Base-by-base conservation (phyloP, 2,888 invertebrate species). In the Tridacna gigas region DNA sequence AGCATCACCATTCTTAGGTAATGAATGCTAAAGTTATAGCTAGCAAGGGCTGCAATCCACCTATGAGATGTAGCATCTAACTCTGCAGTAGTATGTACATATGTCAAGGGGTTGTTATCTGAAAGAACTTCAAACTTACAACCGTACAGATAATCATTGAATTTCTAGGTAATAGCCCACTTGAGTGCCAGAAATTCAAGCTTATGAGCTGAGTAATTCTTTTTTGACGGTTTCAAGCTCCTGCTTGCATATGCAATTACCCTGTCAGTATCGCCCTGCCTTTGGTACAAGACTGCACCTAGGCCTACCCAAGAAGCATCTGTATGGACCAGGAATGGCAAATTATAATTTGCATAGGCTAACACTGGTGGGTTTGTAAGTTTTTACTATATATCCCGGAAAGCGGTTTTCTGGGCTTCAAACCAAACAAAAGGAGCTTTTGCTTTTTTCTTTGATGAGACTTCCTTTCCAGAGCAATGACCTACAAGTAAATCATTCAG, bases 91-190 rank as follows among this genome's bases (percentile, higher is more conserved):
- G 82, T 76, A 15, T 67, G 51, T 2, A 83, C 83, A 77, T 85
- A 85, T 15, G 82, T 84, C 13, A 84, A 51, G 5, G 83, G 86
- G 71, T 88, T 83, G 51, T 86, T 82, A 71, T 86, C 84, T 51
- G 83, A 51, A n/a, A 1, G 5, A 22, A 77, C 51, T 26, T 65
- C 28, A 74, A 82, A 74, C 2, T 48, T 15, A 66, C 48, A 79
- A 5, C 83, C 79, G 45, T 81, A 83, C n/a, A 85, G 61, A 60
- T 86, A 84, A 71, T 88, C 82, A 69, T 82, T 67, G 73, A 86
- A 86, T 60, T 84, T 88, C 20, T 88, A 82, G 15, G 56, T 76
- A 4, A 86, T 28, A 15, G 77, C 82, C 88, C 84, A 86, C 74
- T 86, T 86, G 20, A 86, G 67, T 56, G 51, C 67, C 11, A 84